These are phyloP conservation scores for Copsychus sechellarum DNA, from an alignment of 2,113 vertebrate genomes.

Conservation along the genomic window DNA sequence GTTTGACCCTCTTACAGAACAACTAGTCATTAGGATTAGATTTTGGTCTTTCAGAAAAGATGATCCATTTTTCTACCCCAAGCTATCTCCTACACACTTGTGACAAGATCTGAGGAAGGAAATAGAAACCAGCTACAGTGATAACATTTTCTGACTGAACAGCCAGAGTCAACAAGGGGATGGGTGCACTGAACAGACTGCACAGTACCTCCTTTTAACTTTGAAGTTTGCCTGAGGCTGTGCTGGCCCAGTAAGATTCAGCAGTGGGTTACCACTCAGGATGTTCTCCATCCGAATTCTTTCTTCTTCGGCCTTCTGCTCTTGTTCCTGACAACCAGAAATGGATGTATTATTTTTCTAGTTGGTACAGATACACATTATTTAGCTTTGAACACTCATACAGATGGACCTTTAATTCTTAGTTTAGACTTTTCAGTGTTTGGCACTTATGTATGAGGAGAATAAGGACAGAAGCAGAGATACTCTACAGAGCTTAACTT, in stretches of 20 bases:
- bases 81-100: neutral
- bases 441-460: neutral
- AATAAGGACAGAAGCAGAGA: neutral
- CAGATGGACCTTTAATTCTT: neutral
- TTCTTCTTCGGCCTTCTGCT: conserved; percentile 97
- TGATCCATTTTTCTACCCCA: neutral
- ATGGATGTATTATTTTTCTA: neutral
- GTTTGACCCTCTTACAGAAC: neutral
- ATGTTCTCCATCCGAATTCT: conserved; percentile 98
- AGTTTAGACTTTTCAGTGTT: neutral
- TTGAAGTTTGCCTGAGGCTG: conserved; percentile 84
- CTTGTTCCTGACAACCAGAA: conserved; percentile 84
- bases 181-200: neutral
- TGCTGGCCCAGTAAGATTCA: conserved; percentile 89
- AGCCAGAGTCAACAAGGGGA: neutral
- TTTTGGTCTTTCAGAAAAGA: neutral
- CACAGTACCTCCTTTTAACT: conserved; percentile 91
- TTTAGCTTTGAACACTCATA: neutral
- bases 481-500: neutral
- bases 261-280: conserved; percentile 92
- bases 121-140: neutral
- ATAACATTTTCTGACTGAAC: neutral
- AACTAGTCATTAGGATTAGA: neutral
- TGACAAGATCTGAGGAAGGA: neutral
- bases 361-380: neutral